Evolutionary conservation across 2,888 invertebrate species (phyloP), one percentile per base, ranked within the genome.

Genomic region (Pristionchus japonicus): DNA sequence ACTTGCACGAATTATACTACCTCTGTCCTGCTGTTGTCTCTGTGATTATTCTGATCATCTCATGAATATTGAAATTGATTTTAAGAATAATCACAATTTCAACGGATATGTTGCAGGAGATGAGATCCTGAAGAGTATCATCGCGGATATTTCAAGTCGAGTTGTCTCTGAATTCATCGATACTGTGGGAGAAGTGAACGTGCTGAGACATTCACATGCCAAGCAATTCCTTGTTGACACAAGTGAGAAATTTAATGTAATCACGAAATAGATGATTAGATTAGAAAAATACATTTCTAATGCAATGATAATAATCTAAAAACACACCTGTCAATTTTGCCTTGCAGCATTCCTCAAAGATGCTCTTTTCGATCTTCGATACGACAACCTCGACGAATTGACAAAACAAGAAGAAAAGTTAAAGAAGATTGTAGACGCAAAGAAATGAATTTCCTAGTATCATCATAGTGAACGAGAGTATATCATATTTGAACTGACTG

Each of bases 281-380:
- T n/a, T n/a, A 23, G 6, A 27, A 27, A 61, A 13, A 11, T 27
- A 27, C n/a, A 61, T 27, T 17, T 3, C 4, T 17, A 74, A 31
- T 1, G 7, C 31, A 3, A 23, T 31, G 7, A 27, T 4, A n/a
- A 61, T 27, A 34, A 13, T 34, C 27, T 70, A 70, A 52, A 31
- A 52, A 9, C 23, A 17, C 31, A n/a, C 6, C 52, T 64, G 43
- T 37, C 17, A 40, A n/a, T 1, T 57, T 84, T 4, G 3, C 1
- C 34, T 74, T 85, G n/a, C 80, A 90, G 90, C 57, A 4, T 90
- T 90, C 86, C 87, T 90, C 27, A 90, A 90, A 61, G 89, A 90
- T 61, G 90, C 90, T 23, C 87, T 90, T 13, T 89, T 89, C 57
- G 90, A 90, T 86, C 83, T 90, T 6, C 86, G 90, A 15, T 88